A percentile compares a stretch with the other conserved stretches of the same genome.
Evolutionary conservation across 64 coral and sea anemone genomes (phyloP).

Genomic region (Actinia tenebrosa): DNA sequence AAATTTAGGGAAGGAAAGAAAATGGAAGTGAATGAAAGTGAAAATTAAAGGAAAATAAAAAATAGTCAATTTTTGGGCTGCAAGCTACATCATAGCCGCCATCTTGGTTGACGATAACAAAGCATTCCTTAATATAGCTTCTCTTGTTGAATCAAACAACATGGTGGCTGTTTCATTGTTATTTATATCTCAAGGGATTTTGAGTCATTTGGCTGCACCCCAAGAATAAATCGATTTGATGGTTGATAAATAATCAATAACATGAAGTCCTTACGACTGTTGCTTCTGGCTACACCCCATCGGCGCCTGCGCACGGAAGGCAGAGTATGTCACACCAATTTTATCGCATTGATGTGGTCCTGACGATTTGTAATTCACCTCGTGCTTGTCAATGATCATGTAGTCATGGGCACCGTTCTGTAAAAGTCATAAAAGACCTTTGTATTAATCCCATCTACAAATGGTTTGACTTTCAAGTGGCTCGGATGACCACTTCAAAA

Average conservation of each 20-base stretch:
- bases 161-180: too few relatives aligned
- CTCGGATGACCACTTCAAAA: too few relatives aligned
- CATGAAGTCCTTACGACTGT: conserved; percentile 40
- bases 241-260: not conserved
- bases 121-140: too few relatives aligned
- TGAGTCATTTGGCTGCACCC: too few relatives aligned
- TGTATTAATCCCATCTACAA: too few relatives aligned
- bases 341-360: conserved; percentile 79
- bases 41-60: not conserved
- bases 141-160: too few relatives aligned
- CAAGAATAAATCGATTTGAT: not conserved
- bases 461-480: too few relatives aligned
- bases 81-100: too few relatives aligned
- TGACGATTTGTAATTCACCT: conserved; percentile 62
- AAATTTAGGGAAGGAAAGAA: not conserved
- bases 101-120: too few relatives aligned
- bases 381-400: conserved; percentile 75
- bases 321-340: conserved; percentile 80
- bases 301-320: conserved; percentile 70
- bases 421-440: too few relatives aligned
- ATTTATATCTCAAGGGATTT: too few relatives aligned
- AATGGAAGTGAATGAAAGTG: not conserved
- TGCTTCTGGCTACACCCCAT: conserved; percentile 77
- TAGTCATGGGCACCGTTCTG: conserved; percentile 60
- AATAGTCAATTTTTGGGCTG: too few relatives aligned